phyloP scores from a whole-genome alignment of 1,140 invertebrate genomes.

The Coenobita brevimanus region DNA sequence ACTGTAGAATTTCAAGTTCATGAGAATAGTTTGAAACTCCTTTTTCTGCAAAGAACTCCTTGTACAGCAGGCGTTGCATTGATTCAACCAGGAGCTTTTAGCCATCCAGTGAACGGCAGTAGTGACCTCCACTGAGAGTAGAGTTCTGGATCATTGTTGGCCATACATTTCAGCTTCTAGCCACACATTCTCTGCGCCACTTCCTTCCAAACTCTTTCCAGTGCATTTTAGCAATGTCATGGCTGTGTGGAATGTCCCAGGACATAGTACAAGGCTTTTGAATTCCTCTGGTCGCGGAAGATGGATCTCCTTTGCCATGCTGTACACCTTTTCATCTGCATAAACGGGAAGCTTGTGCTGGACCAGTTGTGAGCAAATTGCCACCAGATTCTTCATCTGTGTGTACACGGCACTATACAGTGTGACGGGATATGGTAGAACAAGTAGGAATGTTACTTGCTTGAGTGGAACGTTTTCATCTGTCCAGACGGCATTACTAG shows the following conservation, averaged over 20 bases:
- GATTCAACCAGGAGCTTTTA: background rate
- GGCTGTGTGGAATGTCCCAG: background rate
- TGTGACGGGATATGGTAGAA: conserved; percentile 6
- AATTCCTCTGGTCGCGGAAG: background rate
- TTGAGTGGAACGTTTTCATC: background rate
- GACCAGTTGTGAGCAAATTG: background rate
- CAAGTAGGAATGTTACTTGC: background rate
- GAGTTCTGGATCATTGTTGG: background rate
- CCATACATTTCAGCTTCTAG: background rate
- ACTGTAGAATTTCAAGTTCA: background rate
- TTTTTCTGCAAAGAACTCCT: background rate
- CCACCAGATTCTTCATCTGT: background rate
- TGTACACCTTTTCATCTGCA: conserved; percentile 8
- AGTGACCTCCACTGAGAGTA: background rate
- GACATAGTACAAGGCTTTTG: conserved; percentile 6
- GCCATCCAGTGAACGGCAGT: background rate
- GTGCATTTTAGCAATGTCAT: background rate
- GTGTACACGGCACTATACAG: background rate
- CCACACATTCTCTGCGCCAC: background rate
- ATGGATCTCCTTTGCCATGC: background rate
- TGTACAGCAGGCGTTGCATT: conserved; percentile 5
- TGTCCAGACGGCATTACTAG: conserved; percentile 15
- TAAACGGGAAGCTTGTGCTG: background rate
- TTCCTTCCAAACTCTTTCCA: background rate
- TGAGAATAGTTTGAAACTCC: background rate